Evolutionary conservation across 1,140 invertebrate species (phyloP).

Genomic region (Drusus annulatus): DNA sequence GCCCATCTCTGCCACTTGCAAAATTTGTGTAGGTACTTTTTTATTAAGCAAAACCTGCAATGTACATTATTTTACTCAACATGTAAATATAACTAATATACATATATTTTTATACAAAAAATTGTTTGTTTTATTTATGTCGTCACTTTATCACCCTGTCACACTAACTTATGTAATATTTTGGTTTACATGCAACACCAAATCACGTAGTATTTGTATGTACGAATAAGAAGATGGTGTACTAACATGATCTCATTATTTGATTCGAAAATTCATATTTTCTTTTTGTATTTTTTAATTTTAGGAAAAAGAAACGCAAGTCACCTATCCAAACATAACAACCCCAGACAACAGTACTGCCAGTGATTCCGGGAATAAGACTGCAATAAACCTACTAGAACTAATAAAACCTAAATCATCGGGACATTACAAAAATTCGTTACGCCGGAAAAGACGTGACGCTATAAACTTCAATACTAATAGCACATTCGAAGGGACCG

Average conservation of each 20-base stretch:
- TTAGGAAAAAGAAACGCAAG: conserved; percentile 51
- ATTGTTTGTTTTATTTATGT: conserved; percentile 44
- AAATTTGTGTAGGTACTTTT: conserved; percentile 49
- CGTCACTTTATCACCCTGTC: not conserved
- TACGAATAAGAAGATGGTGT: not conserved
- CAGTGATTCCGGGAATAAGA: conserved; percentile 17
- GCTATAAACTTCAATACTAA: not conserved
- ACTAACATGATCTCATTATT: no score
- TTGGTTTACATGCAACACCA: not conserved
- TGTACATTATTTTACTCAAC: conserved; percentile 55
- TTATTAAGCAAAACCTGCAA: conserved; percentile 47
- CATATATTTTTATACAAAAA: conserved; percentile 49
- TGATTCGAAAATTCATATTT: not conserved
- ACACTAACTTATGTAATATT: not conserved
- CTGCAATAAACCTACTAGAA: conserved; percentile 13
- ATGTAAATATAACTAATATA: conserved; percentile 56
- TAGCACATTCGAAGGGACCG: not conserved
- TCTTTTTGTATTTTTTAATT: conserved; percentile 33
- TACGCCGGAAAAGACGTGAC: conserved; percentile 43
- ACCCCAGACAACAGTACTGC: not conserved
- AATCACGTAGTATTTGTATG: conserved; percentile 5
- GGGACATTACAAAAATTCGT: conserved; percentile 54
- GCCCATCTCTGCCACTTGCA: conserved; percentile 54
- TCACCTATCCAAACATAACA: conserved; percentile 9
- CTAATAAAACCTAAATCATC: conserved; percentile 33